A percentile compares a stretch with the other conserved stretches of the same genome.
Evolutionary conservation across 2,888 invertebrate genomes (phyloP).

Genomic region (Morinoia aosen): DNA sequence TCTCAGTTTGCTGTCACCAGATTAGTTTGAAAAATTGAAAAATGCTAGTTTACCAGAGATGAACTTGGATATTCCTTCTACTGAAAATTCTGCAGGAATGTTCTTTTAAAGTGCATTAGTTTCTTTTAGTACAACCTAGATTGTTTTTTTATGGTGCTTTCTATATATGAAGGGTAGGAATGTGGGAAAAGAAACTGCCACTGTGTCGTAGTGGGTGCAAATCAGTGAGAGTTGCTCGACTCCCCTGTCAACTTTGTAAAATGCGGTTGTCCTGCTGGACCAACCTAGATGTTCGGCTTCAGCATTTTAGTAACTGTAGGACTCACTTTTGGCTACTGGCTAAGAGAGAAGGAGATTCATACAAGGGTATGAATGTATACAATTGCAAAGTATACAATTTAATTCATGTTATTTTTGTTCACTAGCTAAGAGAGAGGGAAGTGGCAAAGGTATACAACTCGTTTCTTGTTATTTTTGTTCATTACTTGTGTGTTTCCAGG

Average conservation of each 20-base stretch:
- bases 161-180: not conserved
- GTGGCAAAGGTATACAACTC: not conserved
- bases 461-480: not conserved
- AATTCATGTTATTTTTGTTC: too few relatives aligned
- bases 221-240: not conserved
- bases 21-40: too few relatives aligned
- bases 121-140: too few relatives aligned
- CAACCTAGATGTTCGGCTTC: not conserved
- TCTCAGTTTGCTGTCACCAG: too few relatives aligned
- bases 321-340: not conserved
- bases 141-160: too few relatives aligned
- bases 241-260: not conserved
- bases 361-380: too few relatives aligned
- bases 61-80: too few relatives aligned
- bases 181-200: not conserved
- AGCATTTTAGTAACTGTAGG: not conserved
- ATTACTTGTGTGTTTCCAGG: conserved; percentile 68
- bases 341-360: not conserved
- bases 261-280: not conserved
- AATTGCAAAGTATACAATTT: too few relatives aligned
- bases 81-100: too few relatives aligned
- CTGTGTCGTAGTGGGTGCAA: not conserved
- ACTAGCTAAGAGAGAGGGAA: too few relatives aligned
- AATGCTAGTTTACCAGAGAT: too few relatives aligned
- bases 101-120: too few relatives aligned